These are phyloP conservation scores for Epinephelus lanceolatus DNA, from an alignment of 2,113 vertebrate species.

Conservation along the genomic window DNA sequence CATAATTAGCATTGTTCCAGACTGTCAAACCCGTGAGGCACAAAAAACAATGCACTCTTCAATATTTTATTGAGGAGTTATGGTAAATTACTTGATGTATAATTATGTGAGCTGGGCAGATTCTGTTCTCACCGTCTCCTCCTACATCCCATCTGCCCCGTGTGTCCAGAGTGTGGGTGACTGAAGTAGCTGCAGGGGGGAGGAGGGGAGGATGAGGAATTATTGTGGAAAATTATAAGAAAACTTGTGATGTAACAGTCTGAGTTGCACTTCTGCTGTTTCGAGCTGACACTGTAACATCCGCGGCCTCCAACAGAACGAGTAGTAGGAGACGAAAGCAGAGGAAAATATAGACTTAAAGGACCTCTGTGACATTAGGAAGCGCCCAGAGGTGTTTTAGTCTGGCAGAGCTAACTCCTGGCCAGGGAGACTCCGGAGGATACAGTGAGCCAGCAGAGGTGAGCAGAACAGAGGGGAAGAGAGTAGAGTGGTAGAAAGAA, in stretches of 20 bases:
- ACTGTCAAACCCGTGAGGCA: conserved; percentile 54
- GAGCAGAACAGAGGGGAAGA: conserved; percentile 64
- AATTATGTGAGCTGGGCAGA: conserved; percentile 71
- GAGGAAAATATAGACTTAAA: conserved; percentile 42
- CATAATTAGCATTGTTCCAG: conserved; percentile 69
- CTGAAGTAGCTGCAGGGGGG: conserved; percentile 63
- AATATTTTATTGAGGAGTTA: conserved; percentile 59
- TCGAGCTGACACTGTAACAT: conserved; percentile 52
- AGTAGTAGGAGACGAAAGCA: conserved; percentile 39
- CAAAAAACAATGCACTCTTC: conserved; percentile 58
- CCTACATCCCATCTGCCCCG: conserved; percentile 84
- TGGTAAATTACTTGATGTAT: conserved; percentile 71
- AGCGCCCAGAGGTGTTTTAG: conserved; percentile 64
- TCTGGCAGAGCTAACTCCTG: conserved; percentile 64
- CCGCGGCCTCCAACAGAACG: conserved; percentile 36
- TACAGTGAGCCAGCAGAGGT: conserved; percentile 70
- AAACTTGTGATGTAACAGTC: conserved; percentile 79
- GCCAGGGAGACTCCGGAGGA: conserved; percentile 63
- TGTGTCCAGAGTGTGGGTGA: conserved; percentile 81
- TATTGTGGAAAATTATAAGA: conserved; percentile 73
- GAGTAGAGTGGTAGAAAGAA: conserved; percentile 51
- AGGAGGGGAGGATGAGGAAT: conserved; percentile 53
- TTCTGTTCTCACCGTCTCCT: conserved; percentile 75
- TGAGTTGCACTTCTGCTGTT: conserved; percentile 59
- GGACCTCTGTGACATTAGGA: conserved; percentile 63